phyloP scores from a whole-genome alignment of 2,797 vertebrate species.

The Arnoldichthys spilopterus region DNA sequence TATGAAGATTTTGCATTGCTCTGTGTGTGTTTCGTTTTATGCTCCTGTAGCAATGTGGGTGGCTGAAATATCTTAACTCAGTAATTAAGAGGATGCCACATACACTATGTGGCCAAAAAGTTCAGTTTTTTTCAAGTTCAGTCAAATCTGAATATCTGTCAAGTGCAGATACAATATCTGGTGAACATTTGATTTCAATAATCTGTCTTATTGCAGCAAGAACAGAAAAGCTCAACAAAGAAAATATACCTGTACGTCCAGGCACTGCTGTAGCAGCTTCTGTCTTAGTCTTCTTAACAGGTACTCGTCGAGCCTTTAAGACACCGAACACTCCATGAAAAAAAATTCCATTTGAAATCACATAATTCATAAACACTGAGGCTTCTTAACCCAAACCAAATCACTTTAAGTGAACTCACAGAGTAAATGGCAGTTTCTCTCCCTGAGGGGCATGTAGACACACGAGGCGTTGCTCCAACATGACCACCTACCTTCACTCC shows the following conservation, averaged over 20 bases:
- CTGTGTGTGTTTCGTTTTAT: too few species aligned
- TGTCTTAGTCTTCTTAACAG: slow-evolving; percentile 60
- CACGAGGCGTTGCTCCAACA: slow-evolving; percentile 55
- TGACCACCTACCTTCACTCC: slow-evolving; percentile 58
- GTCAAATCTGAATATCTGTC: too few species aligned
- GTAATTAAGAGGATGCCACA: too few species aligned
- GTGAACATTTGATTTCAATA: too few species aligned
- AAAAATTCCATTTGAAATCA: neutral
- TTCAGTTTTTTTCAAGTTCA: neutral
- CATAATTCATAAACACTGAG: neutral
- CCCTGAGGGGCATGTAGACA: slow-evolving; percentile 63
- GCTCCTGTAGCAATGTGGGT: too few species aligned
- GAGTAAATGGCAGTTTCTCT: slow-evolving; percentile 73
- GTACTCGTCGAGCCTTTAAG: slow-evolving; percentile 77
- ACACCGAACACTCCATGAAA: neutral
- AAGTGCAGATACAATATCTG: too few species aligned
- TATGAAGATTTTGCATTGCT: too few species aligned
- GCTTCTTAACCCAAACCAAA: neutral
- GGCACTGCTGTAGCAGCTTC: slow-evolving; percentile 45
- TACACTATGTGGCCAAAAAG: too few species aligned
- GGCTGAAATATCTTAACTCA: too few species aligned
- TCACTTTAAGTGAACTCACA: slow-evolving; percentile 56
- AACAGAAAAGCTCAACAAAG: neutral
- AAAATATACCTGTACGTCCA: slow-evolving; percentile 44
- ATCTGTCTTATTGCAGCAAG: neutral